Evolutionary conservation across 1,140 invertebrate species (phyloP).

Genomic region (Zaprionus nigranus): DNA sequence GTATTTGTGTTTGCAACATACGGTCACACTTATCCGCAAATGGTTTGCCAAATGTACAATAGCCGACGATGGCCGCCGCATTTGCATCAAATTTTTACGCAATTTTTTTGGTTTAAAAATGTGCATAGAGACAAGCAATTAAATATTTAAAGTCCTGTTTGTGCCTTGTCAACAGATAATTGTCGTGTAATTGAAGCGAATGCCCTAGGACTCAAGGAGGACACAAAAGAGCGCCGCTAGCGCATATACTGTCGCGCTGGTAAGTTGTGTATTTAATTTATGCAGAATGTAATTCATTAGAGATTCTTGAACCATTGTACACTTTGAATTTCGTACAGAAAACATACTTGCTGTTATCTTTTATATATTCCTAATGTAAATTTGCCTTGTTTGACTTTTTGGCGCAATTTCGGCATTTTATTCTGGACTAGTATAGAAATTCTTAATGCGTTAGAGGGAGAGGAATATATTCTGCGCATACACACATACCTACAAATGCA

Average conservation of each 20-base stretch:
- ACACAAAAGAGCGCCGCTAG: conserved; percentile 36
- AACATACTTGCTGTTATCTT: background rate
- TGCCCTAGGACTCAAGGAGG: background rate
- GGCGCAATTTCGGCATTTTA: conserved; percentile 63
- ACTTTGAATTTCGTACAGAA: background rate
- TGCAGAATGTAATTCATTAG: conserved; percentile 10
- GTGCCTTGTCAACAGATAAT: conserved; percentile 1
- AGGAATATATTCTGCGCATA: conserved; percentile 25
- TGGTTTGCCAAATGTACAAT: conserved; percentile 52
- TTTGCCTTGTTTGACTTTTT: conserved; percentile 67
- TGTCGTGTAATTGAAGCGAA: background rate
- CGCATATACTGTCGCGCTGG: conserved; percentile 21
- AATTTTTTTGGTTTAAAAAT: conserved; percentile 22
- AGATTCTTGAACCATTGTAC: background rate
- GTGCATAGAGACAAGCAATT: background rate
- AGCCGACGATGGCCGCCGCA: conserved; percentile 13
- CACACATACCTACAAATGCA: conserved; percentile 8
- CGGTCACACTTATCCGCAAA: conserved; percentile 18
- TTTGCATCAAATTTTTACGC: background rate
- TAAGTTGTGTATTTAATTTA: conserved; percentile 23
- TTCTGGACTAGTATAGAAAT: conserved; percentile 30
- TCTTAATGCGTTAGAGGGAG: conserved; percentile 27
- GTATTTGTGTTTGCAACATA: conserved; percentile 4
- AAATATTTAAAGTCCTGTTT: background rate
- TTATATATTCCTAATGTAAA: conserved; percentile 19